Base-by-base conservation (phyloP, 2,797 vertebrate genomes). In the Parauchenoglanis ngamensis region DNA sequence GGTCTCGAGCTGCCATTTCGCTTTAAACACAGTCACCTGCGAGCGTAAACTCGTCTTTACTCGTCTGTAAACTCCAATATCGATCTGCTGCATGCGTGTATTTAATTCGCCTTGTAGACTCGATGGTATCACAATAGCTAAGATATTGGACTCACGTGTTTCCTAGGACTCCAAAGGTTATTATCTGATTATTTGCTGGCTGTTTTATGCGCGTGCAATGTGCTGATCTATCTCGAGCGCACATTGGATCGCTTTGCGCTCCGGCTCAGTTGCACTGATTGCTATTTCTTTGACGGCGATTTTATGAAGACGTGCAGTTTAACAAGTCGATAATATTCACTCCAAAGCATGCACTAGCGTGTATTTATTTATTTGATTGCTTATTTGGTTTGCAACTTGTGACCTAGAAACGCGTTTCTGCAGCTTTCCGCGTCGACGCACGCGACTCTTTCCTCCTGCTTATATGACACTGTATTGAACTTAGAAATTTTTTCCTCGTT, bases 61-160 rank as follows among this genome's bases (percentile, higher is more conserved):
- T 79, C 44, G 46, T 28, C 49, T 56, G 68, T 2, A 25, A 78
- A 54, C 84, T 85, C 76, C 75, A 44, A 2, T 11, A 54, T 85
- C 57, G 84, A 59, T n/a, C 59, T 28, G 84, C 59, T 54, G 84
- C 72, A 7, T 65, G 40, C 23, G 19, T 25, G 75, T 1, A 68
- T 85, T 57, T 54, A 52, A 63, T 65, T 31, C 57, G 25, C 40
- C 72, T 52, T 25, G 40, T 11, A 23, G 25, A 44, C 77, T 75
- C 83, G 70, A 35, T 13, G 84, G 1, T 49, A 75, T 75, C 72
- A 46, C 35, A 31, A 75, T 59, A 61, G 56, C 40, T 11, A 0
- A 59, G 83, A 85, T 46, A n/a, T n/a, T 10, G 31, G 49, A 25
- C 67, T 56, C 84, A 46, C 70, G 83, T 75, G 83, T 85, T 80